Conservation (phyloP, 2,113 vertebrate species). For the Callorhinus ursinus region DNA sequence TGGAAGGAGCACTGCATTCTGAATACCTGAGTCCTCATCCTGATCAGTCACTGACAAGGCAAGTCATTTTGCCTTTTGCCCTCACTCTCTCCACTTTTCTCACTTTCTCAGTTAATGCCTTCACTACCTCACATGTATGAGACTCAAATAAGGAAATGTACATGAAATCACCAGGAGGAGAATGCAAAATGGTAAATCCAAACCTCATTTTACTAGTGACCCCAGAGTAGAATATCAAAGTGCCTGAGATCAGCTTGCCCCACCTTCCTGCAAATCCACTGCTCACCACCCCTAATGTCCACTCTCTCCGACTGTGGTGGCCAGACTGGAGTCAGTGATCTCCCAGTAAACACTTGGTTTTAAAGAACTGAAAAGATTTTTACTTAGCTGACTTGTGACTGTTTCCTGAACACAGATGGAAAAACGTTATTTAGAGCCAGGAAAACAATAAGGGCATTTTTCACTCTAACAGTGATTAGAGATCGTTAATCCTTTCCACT, state of each 20-base stretch:
- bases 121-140: background rate
- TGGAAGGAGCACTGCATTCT: background rate
- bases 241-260: background rate
- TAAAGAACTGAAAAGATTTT: conserved; percentile 61
- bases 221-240: background rate
- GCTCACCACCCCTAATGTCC: background rate
- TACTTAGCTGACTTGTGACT: conserved; percentile 34
- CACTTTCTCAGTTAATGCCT: background rate
- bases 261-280: background rate
- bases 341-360: conserved; percentile 6
- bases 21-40: background rate
- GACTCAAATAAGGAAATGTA: conserved; percentile 31
- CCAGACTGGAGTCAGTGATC: background rate
- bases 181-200: background rate
- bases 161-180: background rate
- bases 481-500: conserved; percentile 19
- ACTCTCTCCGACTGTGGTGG: background rate
- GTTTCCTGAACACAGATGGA: conserved; percentile 11
- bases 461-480: conserved; percentile 58
- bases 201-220: background rate
- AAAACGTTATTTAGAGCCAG: conserved; percentile 54
- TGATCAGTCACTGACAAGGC: background rate
- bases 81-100: background rate
- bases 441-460: conserved; percentile 63
- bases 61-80: background rate